These are phyloP conservation scores for Archips xylosteana DNA, from an alignment of 2,888 invertebrate genomes.

Conservation along the genomic window DNA sequence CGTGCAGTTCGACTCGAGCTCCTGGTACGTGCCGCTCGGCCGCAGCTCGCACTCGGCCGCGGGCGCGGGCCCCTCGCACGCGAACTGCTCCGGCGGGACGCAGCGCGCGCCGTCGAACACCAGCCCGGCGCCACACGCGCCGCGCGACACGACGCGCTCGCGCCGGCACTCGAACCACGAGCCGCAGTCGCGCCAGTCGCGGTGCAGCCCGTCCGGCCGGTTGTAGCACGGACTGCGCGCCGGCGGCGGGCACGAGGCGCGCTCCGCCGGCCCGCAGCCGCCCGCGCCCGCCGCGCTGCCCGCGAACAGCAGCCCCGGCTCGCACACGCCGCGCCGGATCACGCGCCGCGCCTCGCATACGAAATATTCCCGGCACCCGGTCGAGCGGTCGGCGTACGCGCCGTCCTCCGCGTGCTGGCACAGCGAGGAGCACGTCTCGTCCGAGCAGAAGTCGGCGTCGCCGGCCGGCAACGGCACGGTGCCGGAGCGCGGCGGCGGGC, in stretches of 20 bases:
- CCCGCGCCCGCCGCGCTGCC: conserved; percentile 82
- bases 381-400: conserved; percentile 83
- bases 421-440: conserved; percentile 77
- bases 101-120: conserved; percentile 83
- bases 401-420: conserved; percentile 83
- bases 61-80: conserved; percentile 77
- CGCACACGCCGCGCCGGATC: conserved; percentile 84
- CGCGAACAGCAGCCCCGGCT: conserved; percentile 81
- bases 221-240: conserved; percentile 78
- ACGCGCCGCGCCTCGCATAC: conserved; percentile 83
- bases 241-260: conserved; percentile 76
- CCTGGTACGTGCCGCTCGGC: conserved; percentile 84
- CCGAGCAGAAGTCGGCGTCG: conserved; percentile 81
- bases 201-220: conserved; percentile 73
- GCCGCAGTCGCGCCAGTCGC: conserved; percentile 78
- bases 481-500: conserved; percentile 74
- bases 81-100: conserved; percentile 66
- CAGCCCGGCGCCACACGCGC: conserved; percentile 75
- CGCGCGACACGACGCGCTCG: conserved; percentile 74
- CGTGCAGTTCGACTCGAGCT: conserved; percentile 81
- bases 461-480: conserved; percentile 79
- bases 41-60: conserved; percentile 75
- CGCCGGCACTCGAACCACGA: conserved; percentile 82
- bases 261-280: conserved; percentile 77
- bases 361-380: conserved; percentile 85